phyloP scores from a whole-genome alignment of 2,113 vertebrate species.

The Leptodactylus fuscus region DNA sequence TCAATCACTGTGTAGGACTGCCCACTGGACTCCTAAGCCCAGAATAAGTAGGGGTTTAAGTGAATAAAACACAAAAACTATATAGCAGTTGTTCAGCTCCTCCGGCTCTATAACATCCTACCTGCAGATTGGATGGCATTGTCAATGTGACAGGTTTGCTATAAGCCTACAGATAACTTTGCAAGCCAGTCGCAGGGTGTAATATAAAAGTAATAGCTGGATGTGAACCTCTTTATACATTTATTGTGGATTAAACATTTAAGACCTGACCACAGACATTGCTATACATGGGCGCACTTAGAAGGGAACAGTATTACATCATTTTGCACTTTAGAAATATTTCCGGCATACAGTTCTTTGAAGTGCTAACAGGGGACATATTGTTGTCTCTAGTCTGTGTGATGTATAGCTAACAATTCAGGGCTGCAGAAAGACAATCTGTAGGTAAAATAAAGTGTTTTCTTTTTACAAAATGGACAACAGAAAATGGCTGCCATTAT shows the following conservation, averaged over 20 bases:
- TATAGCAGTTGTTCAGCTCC: too few species aligned
- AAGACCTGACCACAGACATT: not conserved
- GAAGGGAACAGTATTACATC: not conserved
- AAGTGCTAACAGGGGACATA: not conserved
- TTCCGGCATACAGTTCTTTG: not conserved
- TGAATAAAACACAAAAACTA: too few species aligned
- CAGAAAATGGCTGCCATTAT: not conserved
- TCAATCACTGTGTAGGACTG: too few species aligned
- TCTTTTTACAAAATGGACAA: not conserved
- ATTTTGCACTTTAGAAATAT: constrained; percentile 1
- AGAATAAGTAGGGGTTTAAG: too few species aligned
- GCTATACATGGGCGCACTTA: not conserved
- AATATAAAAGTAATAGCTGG: not conserved
- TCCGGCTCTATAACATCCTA: too few species aligned
- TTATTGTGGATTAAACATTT: not conserved
- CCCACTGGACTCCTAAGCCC: too few species aligned
- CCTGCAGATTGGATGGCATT: too few species aligned
- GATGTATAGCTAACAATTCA: not conserved
- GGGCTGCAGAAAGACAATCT: not conserved
- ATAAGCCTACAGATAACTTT: too few species aligned
- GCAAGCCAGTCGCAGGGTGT: not conserved
- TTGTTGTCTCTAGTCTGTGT: not conserved
- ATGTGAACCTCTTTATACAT: not conserved
- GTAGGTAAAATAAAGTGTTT: not conserved
- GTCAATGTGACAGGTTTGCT: too few species aligned